Percentiles rank a stretch among this genome's conserved stretches.
Conservation (phyloP, 23 tunicate genomes). For the Clavelina lepadiformis region DNA sequence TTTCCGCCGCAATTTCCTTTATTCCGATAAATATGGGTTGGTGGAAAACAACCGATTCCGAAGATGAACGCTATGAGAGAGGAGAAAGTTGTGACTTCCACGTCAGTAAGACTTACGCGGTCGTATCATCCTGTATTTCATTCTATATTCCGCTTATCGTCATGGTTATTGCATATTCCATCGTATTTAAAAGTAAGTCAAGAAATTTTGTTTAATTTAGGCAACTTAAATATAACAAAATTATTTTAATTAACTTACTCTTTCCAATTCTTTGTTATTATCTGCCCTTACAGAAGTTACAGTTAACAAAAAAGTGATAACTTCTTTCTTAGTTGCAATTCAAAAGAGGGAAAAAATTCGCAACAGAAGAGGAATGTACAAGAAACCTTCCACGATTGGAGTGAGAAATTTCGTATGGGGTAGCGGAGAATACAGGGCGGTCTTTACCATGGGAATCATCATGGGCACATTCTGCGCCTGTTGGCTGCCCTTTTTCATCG, state of each 20-base stretch:
- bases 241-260: neutral
- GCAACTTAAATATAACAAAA: neutral
- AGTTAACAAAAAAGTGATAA: neutral
- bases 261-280: neutral
- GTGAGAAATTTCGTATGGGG: slow-evolving; percentile 64
- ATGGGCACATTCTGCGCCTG: slow-evolving; percentile 91
- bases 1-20: slow-evolving; percentile 63
- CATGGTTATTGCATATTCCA: slow-evolving; percentile 71
- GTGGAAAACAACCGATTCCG: slow-evolving; percentile 64
- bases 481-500: slow-evolving; percentile 91
- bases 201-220: too few relatives aligned
- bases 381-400: slow-evolving; percentile 89
- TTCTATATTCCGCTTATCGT: slow-evolving; percentile 78
- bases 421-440: slow-evolving; percentile 73
- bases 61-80: slow-evolving; percentile 57
- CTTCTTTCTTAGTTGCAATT: slow-evolving; percentile 55
- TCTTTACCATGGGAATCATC: slow-evolving; percentile 89
- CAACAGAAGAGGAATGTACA: slow-evolving; percentile 56
- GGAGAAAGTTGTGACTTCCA: slow-evolving; percentile 75
- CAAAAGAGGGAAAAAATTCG: slow-evolving; percentile 59
- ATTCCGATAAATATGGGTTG: slow-evolving; percentile 67
- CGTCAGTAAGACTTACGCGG: slow-evolving; percentile 61
- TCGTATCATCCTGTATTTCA: slow-evolving; percentile 65
- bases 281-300: too few relatives aligned
- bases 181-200: slow-evolving; percentile 91